Base-by-base conservation (phyloP, 1,140 invertebrate genomes). In the Mercenaria mercenaria region DNA sequence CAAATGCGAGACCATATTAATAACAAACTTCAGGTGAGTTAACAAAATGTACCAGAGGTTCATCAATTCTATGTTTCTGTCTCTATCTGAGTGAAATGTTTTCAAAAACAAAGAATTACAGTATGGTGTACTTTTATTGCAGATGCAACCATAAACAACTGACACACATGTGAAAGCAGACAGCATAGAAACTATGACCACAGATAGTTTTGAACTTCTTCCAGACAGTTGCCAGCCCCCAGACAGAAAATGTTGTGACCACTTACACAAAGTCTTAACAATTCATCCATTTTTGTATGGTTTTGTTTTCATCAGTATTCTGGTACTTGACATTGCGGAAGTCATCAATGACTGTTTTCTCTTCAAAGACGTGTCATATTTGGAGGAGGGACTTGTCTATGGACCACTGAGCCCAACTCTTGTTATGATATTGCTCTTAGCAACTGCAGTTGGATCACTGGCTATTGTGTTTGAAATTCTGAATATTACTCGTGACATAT, bases 301-400 rank as follows among this genome's bases (percentile, higher is more conserved):
- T 23, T 61, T 88, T 37, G n/a, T 82, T 23, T 89, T 90, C 64
- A 76, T 90, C 39, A 43, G 37, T 56, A 72, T 90, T 11, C n/a
- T 88, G 10, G 74, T 69, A 1, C 59, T 92, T 1, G 87, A 92
- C 79, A 84, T 89, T 23, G 85, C 83, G 18, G 91, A 91, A 47
- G n/a, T 77, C 0, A 77, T 72, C 64, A 89, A 82, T 52, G 92
- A 93, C 41, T 91, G 86, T 86, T 74, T 92, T 8, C 47, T 93
- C 0, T 87, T 92, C 43, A 52, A 84, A 47, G 89, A 93, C 47
- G 64, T 93, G 10, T 47, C 72, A 18, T 76, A 15, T 18, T 79
- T 89, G 11, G 50, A 90, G 43, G 47, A 89, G 43, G 92, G 92
- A 0, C 64, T 92, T 18, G 89, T 91, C 4, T 91, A 86, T 52